A percentile compares a stretch with the other conserved stretches of the same genome.
phyloP scores from a whole-genome alignment of 2,797 vertebrate species.

The Psittacula echo region DNA sequence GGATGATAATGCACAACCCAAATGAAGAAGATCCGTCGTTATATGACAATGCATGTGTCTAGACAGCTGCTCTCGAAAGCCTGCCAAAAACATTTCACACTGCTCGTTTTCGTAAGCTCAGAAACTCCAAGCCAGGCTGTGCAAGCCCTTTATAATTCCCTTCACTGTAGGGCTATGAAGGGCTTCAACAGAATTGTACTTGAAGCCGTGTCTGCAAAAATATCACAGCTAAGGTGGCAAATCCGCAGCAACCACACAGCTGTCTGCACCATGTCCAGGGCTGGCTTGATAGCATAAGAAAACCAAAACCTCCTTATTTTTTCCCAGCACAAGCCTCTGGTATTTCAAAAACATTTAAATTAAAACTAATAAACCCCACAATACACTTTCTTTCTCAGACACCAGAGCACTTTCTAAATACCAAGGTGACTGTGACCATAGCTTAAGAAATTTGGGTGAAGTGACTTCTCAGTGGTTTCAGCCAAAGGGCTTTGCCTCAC shows the following conservation, averaged over 20 bases:
- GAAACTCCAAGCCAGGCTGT: neutral
- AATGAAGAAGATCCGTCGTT: neutral
- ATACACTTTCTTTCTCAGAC: neutral
- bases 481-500: neutral
- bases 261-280: neutral
- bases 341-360: neutral
- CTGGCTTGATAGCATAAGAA: neutral
- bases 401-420: constrained; percentile 43
- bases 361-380: neutral
- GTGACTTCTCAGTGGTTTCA: neutral
- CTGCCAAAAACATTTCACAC: constrained; percentile 36
- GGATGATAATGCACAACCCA: neutral
- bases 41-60: neutral
- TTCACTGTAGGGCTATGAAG: neutral
- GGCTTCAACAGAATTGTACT: neutral
- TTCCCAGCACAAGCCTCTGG: neutral
- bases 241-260: neutral
- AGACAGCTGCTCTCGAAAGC: constrained; percentile 21
- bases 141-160: neutral
- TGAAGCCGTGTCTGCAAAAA: neutral
- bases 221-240: neutral
- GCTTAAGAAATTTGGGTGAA: neutral
- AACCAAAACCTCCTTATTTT: neutral
- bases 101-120: neutral
- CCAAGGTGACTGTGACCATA: neutral